Conservation (phyloP, 2,797 vertebrate species). For the Oophaga sylvatica region DNA sequence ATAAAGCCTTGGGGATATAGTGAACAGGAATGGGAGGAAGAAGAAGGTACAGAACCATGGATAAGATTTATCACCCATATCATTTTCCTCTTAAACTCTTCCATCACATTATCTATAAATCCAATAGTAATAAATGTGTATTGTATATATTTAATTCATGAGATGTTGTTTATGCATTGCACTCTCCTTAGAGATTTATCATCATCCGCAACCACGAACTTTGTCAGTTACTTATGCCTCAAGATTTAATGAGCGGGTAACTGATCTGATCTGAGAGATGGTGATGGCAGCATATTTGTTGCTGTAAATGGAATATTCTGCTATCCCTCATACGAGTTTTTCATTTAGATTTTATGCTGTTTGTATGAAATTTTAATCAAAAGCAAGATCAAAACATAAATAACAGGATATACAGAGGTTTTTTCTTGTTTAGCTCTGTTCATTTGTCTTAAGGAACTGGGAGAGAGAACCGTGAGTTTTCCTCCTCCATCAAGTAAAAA, state of each 20-base stretch:
- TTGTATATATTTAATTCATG: slow-evolving; percentile 31
- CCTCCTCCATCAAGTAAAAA: too few species aligned
- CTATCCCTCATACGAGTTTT: neutral
- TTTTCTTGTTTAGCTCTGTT: neutral
- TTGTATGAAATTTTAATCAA: slow-evolving; percentile 12
- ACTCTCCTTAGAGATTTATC: neutral
- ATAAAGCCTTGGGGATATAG: neutral
- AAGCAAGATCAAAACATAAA: neutral
- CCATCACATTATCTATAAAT: neutral
- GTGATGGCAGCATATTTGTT: slow-evolving; percentile 27
- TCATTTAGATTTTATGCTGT: neutral
- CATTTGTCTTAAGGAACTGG: neutral
- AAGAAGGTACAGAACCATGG: neutral
- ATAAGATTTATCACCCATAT: neutral
- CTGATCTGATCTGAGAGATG: slow-evolving; percentile 12
- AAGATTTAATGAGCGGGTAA: slow-evolving; percentile 27
- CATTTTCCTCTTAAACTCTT: neutral
- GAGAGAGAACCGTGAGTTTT: neutral
- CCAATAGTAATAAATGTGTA: slow-evolving; percentile 5
- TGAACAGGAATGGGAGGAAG: neutral
- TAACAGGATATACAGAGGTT: neutral
- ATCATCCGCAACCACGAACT: slow-evolving; percentile 17
- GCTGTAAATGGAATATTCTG: neutral
- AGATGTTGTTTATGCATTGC: slow-evolving; percentile 15
- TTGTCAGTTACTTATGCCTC: slow-evolving; percentile 28